Evolutionary conservation across 2,113 vertebrate genomes (phyloP), one percentile per base, ranked within the genome.

Genomic region (Notechis scutatus): DNA sequence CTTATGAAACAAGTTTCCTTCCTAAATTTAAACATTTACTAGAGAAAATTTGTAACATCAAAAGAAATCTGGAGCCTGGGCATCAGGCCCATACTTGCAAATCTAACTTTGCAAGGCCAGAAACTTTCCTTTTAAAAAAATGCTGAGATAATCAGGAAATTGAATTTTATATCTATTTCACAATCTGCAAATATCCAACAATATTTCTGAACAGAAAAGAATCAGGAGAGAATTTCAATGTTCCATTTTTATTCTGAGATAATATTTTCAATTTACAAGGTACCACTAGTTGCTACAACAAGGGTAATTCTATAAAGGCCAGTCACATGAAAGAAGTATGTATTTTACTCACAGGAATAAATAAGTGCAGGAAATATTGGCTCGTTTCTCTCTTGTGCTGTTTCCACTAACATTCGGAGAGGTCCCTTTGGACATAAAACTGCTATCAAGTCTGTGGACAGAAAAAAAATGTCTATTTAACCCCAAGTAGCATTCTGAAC

Each of bases 301-400:
- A 9, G 20, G 85, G n/a, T 18, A 59, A 69, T 69, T 52, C 21
- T 26, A 34, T n/a, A 15, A 61, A 64, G 8, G 26, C 4, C 23
- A 54, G 2, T 26, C 55, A 50, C 12, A 34, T 6, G n/a, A 26
- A 42, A 47, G 54, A 59, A 29, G 1, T 20, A 15, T 29, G 3
- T 86, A 29, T 90, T 57, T 34, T 95, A 98, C 98, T 98, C 97
- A 99, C 99, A 99, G 6, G 99, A 99, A 96, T 99, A 99, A 95
- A 99, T 99, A 95, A 99, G 98, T 2, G 99, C 99, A 18, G 99
- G 99, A 94, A 99, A 99, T 95, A 99, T 99, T 93, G 99, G 99
- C 95, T 99, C 99, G 3, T 99, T 99, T 85, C 99, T 98, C 90
- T 99, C 99, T 97, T 99, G 99, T 11, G 99, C 99, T 0, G 99